Evolutionary conservation across 2,113 vertebrate species (phyloP), one percentile per base, ranked within the genome.

Genomic region (Ivindomyrus marchei): DNA sequence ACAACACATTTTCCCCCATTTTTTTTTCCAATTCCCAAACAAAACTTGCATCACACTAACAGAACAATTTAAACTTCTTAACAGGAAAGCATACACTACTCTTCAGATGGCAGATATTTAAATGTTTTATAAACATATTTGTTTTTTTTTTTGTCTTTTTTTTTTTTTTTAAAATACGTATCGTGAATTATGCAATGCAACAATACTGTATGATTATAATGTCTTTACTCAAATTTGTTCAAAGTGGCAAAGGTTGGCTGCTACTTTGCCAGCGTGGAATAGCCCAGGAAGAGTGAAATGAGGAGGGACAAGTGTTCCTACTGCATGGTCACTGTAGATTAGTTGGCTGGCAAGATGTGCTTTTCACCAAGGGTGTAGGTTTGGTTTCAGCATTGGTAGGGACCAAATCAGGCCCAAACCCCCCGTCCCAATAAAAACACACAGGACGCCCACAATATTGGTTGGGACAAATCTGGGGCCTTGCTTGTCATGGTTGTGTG

Each of bases 31-130:
- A 83, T 80, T 86, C 90, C 91, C 50, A 91, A 89, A 80, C 85
- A 91, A 90, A 45, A 31, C 89, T 84, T 62, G 89, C 52, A 84
- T 89, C 90, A 91, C 89, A 92, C 66, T 90, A 27, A 92, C 36
- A 90, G 7, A 90, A 42, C 27, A 89, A 4, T 36, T 88, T 89
- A 46, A 56, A 85, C 53, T n/a, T 89, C 52, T 89, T 84, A 90
- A 89, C 50, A 90, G 42, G 80, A 31, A 89, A 88, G 50, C 58
- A 56, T 80, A 83, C 88, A 49, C 50, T 85, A 85, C 52, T 85
- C 8, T 56, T 89, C 36, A 85, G 80, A 85, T 58, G 53, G 45
- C 24, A 52, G 80, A 62, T 39, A 88, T 50, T 87, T 45, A 15
- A 45, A 58, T 42, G 36, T 62, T 45, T 66, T 88, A 88, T 36